Base-by-base conservation (phyloP, 2,797 vertebrate genomes). In the Myotis myotis region DNA sequence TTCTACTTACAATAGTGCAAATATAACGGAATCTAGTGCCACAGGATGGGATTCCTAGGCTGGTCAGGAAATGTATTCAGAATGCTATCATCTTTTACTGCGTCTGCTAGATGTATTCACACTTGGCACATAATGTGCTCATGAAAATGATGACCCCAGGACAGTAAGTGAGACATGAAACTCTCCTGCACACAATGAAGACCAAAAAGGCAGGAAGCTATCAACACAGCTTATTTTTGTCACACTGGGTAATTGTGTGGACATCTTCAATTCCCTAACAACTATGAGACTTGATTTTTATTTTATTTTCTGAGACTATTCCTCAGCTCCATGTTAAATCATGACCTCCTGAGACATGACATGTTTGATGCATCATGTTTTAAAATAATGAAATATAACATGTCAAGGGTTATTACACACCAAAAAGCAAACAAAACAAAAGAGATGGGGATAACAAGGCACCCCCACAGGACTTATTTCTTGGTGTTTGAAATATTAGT, bases 341-440 rank as follows among this genome's bases (percentile, higher is more conserved):
- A 22, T 53, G n/a, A 95, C 23, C 49, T 91, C 30, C 30, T 55
- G 55, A 36, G 41, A 95, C 8, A 78, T 53, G 72, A 41, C 22
- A 91, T 53, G 11, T 70, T 87, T 96, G 49, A 94, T 78, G 6
- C 8, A 75, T 47, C 44, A 3, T 72, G 8, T 85, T 94, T 91
- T 91, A 57, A 89, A 89, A 87, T 87, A 89, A 87, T 85, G 55
- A 93, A 89, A 95, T 94, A 81, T 71, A 87, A 81, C 22, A 44
- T 49, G 4, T 82, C 66, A 78, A 81, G 51, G 49, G 3, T 78
- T 91, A 85, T 82, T 93, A 74, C 33, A 87, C 47, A 87, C 22
- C 23, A 44, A 64, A 95, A 91, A 84, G 6, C 36, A 95, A 96
- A 86, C 41, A 80, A 19, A 93, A 79, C 25, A 91, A 78, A 92